Conservation (phyloP, 1,140 invertebrate genomes). For the Venturia canescens region DNA sequence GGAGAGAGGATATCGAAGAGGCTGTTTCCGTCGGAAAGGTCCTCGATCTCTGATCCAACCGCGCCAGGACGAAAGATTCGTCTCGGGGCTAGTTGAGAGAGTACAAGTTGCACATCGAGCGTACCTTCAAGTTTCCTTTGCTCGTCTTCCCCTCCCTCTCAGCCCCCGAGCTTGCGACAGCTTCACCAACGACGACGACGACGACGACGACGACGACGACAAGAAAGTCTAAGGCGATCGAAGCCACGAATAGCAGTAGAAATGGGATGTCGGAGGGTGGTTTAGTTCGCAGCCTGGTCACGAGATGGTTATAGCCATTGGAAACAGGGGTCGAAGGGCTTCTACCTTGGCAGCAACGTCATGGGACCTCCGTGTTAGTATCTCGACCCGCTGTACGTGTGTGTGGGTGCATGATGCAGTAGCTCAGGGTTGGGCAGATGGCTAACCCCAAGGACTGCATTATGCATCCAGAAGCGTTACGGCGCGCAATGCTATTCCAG, state of each 20-base stretch:
- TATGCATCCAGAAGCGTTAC: slow-evolving; percentile 64
- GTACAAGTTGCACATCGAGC: neutral
- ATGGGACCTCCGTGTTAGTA: slow-evolving; percentile 4
- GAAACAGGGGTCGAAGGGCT: slow-evolving; percentile 5
- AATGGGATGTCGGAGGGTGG: slow-evolving; percentile 26
- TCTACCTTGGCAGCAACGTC: neutral
- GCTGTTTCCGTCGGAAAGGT: slow-evolving; percentile 30
- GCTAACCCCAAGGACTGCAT: slow-evolving; percentile 62
- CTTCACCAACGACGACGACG: too few species aligned
- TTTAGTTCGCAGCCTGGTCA: slow-evolving; percentile 66
- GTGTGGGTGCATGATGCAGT: neutral
- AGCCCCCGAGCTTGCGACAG: neutral
- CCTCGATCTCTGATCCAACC: slow-evolving; percentile 30
- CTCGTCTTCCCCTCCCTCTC: neutral
- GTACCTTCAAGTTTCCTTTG: neutral
- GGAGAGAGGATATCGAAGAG: slow-evolving; percentile 18
- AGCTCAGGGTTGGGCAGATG: slow-evolving; percentile 28
- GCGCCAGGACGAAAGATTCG: neutral
- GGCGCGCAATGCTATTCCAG: slow-evolving; percentile 26
- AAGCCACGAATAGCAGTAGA: slow-evolving; percentile 36
- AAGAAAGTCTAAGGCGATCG: slow-evolving; percentile 48
- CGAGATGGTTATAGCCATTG: slow-evolving; percentile 48
- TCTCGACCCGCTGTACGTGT: neutral
- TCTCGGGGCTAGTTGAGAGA: neutral
- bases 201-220: too few species aligned